Conservation (phyloP, 2,888 invertebrate species). For the Philaethria dido region DNA sequence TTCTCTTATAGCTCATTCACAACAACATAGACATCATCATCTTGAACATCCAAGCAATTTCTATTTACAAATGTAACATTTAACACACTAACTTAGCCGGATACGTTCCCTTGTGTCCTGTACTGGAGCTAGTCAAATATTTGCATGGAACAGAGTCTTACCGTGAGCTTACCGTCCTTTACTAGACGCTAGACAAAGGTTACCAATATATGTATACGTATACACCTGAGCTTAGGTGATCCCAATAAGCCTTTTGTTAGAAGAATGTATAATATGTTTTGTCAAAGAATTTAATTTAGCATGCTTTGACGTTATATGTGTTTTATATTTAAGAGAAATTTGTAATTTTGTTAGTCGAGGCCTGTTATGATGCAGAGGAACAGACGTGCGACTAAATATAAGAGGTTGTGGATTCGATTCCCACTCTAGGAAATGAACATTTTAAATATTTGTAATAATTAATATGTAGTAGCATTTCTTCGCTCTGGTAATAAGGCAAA, state of each 20-base stretch:
- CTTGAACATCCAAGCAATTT: slow-evolving; percentile 2
- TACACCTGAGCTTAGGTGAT: slow-evolving; percentile 7
- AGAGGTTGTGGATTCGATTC: no score
- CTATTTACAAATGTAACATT: slow-evolving; percentile 10
- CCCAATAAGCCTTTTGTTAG: slow-evolving; percentile 12
- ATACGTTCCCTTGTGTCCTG: slow-evolving; percentile 20
- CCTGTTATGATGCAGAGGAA: no score
- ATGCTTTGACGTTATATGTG: background rate
- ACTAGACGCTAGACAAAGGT: slow-evolving; percentile 21
- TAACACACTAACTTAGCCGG: slow-evolving; percentile 7
- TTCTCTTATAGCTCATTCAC: no score
- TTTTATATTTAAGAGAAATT: background rate
- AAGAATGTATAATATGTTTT: slow-evolving; percentile 15
- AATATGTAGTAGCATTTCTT: no score
- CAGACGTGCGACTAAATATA: no score
- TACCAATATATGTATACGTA: background rate
- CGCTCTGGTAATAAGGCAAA: no score
- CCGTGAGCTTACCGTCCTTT: slow-evolving; percentile 19
- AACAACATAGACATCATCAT: background rate
- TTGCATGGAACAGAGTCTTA: slow-evolving; percentile 28
- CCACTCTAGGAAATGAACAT: no score
- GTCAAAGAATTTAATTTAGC: slow-evolving; percentile 12
- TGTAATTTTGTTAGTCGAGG: slow-evolving; percentile 1
- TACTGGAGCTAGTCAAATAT: slow-evolving; percentile 24
- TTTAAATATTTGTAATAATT: no score